A percentile compares a stretch with the other conserved stretches of the same genome.
phyloP scores from a whole-genome alignment of 1,140 invertebrate species.

The Drosophila insularis region DNA sequence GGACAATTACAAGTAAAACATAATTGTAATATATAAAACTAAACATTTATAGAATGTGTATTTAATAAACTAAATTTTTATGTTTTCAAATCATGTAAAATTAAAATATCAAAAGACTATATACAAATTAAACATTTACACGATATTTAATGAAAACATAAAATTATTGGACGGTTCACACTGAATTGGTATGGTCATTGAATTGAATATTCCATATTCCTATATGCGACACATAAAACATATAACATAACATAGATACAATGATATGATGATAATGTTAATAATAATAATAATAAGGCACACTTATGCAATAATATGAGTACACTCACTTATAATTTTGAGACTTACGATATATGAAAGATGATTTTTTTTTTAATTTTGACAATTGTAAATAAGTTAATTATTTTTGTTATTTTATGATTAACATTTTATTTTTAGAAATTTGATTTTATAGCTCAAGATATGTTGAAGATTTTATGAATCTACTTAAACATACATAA shows the following conservation, averaged over 20 bases:
- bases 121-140: slow-evolving; percentile 51
- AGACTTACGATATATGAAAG: slow-evolving; percentile 15
- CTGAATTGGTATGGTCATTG: slow-evolving; percentile 72
- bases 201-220: slow-evolving; percentile 18
- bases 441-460: slow-evolving; percentile 5
- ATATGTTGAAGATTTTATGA: not conserved
- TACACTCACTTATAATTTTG: slow-evolving; percentile 30
- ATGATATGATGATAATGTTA: not conserved
- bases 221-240: slow-evolving; percentile 68
- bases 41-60: slow-evolving; percentile 27
- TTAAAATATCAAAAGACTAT: slow-evolving; percentile 32
- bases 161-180: slow-evolving; percentile 79
- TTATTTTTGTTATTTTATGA: not conserved
- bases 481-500: not conserved
- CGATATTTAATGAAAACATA: slow-evolving; percentile 64
- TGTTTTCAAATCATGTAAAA: slow-evolving; percentile 63
- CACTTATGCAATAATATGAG: slow-evolving; percentile 28
- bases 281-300: slow-evolving; percentile 34
- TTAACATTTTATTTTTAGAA: not conserved
- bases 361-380: not conserved
- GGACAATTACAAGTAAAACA: slow-evolving; percentile 31
- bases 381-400: not conserved
- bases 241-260: slow-evolving; percentile 38
- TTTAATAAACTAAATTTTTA: slow-evolving; percentile 44
- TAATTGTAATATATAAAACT: slow-evolving; percentile 22